Evolutionary conservation across 2,888 invertebrate species (phyloP), one percentile per base, ranked within the genome.

Genomic region (Caenorhabditis uteleia): DNA sequence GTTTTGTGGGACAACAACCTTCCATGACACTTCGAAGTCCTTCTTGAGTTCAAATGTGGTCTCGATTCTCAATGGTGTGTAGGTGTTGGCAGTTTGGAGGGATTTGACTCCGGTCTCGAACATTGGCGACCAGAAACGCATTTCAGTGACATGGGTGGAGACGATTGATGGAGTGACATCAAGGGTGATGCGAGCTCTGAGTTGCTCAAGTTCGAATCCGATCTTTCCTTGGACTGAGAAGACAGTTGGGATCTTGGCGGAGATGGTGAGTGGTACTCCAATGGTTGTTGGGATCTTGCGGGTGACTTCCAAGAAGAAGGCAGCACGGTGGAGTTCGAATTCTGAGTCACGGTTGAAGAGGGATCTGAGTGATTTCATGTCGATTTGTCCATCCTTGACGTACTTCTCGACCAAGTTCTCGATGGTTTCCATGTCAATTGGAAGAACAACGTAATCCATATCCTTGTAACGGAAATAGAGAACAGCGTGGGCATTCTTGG

Each of bases 91-190:
- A 27, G 70, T 55, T 49, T 65, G 69, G 14, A 74, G 48, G 8
- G 74, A 59, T 54, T 76, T 71, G 49, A 76, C 57, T 49, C 82
- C 82, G 43, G 54, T 53, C 53, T 65, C 68, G 23, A 73, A 60
- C 18, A 73, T 23, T 34, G 78, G 77, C 26, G 44, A 61, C 72
- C 73, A 72, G 44, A 66, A 47, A 26, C 57, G 55, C 61, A 67
- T 57, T 46, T 70, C 51, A 33, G 56, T 66, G 42, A 69, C 10
- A 39, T 72, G 56, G 23, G 65, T 62, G 48, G 58, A 12, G 46
- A 58, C 65, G 20, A 62, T 29, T 14, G 50, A 47, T 43, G 64
- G 66, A 31, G 34, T 16, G 39, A 62, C 44, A 29, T 62, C 47
- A 27, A 68, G 10, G n/a, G 23, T 40, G 25, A 61, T 12, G 33